Evolutionary conservation across 2,797 vertebrate species (phyloP), one percentile per base, ranked within the genome.

Genomic region (Acipenser oxyrinchus): DNA sequence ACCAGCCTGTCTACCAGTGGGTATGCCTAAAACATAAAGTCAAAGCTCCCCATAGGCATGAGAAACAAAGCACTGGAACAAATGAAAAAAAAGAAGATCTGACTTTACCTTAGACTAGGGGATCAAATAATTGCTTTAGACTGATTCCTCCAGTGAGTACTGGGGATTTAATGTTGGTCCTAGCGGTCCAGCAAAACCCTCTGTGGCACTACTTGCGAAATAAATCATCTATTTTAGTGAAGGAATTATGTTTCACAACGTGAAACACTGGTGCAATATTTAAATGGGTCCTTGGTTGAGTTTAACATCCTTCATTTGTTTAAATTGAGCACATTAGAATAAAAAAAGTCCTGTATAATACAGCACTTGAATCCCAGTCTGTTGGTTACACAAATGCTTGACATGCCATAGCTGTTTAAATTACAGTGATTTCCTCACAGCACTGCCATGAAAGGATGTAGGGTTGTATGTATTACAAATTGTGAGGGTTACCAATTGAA

Each of bases 1-100:
- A 65, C 72, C 15, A 51, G 65, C 71, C 72, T 73, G 75, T 76
- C 74, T 78, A 83, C 66, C 71, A 60, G 72, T 70, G 72, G 66
- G 52, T 75, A 48, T 12, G 51, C 13, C 65, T 66, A 72, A 55
- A 70, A 65, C 62, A 71, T 75, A 77, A 5, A 60, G 11, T 63
- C 66, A 74, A 63, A 73, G 71, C 64, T 65, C 13, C 69, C 59
- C 7, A 9, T 0, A 0, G 49, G 55, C 2, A 15, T 8, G 0
- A 0, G 0, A 57, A n/a, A 73, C 60, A 48, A 37, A 37, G 18
- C 9, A 37, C 15, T 8, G 52, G 6, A 1, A 53, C 6, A 65
- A 69, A 69, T 74, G 51, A 67, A 70, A 8, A 58, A 58, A 58
- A 13, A n/a, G 3, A 37, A 37, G n/a, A 55, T 9, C n/a, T 37